These are phyloP conservation scores for Parasteatoda tepidariorum DNA, from an alignment of 1,140 invertebrate genomes.

Conservation along the genomic window DNA sequence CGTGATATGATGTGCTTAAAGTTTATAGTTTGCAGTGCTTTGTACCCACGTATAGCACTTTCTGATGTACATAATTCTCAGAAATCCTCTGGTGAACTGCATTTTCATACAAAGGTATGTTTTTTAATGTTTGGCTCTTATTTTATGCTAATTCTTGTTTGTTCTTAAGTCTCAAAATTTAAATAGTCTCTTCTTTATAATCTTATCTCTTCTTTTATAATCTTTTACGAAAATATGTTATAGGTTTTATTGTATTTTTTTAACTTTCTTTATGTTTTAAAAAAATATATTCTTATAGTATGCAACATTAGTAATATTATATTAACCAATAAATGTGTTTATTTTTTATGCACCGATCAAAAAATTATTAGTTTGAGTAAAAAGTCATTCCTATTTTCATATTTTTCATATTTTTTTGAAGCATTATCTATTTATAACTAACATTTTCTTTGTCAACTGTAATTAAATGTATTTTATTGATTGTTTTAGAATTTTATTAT, in stretches of 20 bases:
- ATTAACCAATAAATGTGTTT: too few species aligned
- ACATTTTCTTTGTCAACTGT: neutral
- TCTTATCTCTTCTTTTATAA: neutral
- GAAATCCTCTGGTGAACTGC: constrained; percentile 86
- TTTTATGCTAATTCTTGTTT: too few species aligned
- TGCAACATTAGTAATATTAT: too few species aligned
- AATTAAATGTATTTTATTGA: neutral
- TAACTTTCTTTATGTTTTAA: neutral
- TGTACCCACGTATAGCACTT: constrained; percentile 93
- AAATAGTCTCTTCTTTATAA: too few species aligned
- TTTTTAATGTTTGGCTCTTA: neutral
- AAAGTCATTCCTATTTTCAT: too few species aligned
- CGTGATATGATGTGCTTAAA: constrained; percentile 90
- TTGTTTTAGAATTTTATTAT: neutral
- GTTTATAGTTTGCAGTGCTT: constrained; percentile 87
- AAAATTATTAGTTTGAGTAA: too few species aligned
- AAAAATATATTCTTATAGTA: neutral
- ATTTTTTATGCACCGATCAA: too few species aligned
- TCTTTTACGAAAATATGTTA: neutral
- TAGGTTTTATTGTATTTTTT: neutral
- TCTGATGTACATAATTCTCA: constrained; percentile 94
- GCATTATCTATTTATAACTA: neutral
- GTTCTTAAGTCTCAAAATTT: too few species aligned
- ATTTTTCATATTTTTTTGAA: too few species aligned
- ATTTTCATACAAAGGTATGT: constrained; percentile 87